Evolutionary conservation across 2,113 vertebrate species (phyloP), one percentile per base, ranked within the genome.

Genomic region (Rhinoderma darwinii): DNA sequence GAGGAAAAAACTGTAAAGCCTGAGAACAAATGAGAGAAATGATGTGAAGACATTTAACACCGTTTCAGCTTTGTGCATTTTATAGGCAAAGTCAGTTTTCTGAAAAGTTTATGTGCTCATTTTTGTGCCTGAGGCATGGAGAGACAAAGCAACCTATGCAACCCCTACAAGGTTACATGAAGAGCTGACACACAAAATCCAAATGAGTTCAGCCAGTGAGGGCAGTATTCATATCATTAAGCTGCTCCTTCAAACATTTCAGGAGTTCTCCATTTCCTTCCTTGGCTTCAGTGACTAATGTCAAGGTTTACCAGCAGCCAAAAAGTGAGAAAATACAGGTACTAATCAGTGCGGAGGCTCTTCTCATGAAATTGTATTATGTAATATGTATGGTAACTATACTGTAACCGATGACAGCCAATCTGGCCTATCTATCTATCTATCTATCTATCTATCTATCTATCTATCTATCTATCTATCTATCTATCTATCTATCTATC

Each of bases 191-290:
- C 51, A 61, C 47, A 84, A 43, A 84, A 76, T 84, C 37, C 83
- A 84, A 76, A 74, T 84, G 83, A 74, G 83, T 59, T 84, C 83
- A 84, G 39, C 50, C 32, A 44, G 51, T 75, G 51, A 84, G 83
- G 72, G 72, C 72, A 84, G 51, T 61, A n/a, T 84, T 84, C 72
- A 59, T 75, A 75, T 84, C 83, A 61, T 84, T 84, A 84, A 56
- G 72, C 51, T 75, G 72, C 51, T 75, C 83, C 37, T 84, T 84
- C 83, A 76, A 59, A 84, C 50, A 35, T 84, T 84, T 75, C 79
- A 41, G 44, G 79, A 63, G 37, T 66, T 43, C 72, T 84, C 37
- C 72, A 44, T 61, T 41, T 43, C 32, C 72, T 76, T 44, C 22
- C 50, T 83, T 47, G 30, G 81, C 63, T 70, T 63, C 35, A 39